These are phyloP conservation scores for Patella caerulea DNA, from an alignment of 2,888 invertebrate genomes.

Conservation along the genomic window DNA sequence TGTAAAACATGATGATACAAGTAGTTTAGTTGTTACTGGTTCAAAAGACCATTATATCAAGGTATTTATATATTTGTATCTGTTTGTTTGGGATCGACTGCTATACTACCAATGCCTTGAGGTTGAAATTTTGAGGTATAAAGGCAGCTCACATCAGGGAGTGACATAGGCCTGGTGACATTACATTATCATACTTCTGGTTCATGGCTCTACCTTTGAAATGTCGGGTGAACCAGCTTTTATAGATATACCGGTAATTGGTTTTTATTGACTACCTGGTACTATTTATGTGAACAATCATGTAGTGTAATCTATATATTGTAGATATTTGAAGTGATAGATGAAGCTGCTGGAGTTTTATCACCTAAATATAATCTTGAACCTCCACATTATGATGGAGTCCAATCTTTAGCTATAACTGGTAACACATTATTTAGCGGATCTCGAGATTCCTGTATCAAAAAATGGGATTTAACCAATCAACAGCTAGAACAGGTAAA, in stretches of 20 bases:
- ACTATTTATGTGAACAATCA: no score
- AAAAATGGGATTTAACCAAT: constrained; percentile 82
- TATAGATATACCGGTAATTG: no score
- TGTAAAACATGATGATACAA: constrained; percentile 73
- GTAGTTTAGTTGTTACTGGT: constrained; percentile 72
- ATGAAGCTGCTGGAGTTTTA: constrained; percentile 73
- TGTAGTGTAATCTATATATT: background rate
- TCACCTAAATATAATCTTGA: constrained; percentile 79
- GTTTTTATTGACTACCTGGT: no score
- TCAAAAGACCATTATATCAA: constrained; percentile 87
- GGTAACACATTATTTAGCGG: constrained; percentile 84
- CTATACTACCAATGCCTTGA: background rate
- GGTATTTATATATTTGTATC: constrained; percentile 65
- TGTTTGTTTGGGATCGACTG: background rate
- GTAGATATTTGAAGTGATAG: constrained; percentile 73
- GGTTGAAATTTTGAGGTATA: background rate
- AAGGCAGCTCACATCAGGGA: no score
- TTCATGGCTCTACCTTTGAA: no score
- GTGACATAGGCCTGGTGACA: no score
- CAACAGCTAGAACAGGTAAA: constrained; percentile 70
- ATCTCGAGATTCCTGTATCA: constrained; percentile 87
- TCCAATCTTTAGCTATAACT: constrained; percentile 82
- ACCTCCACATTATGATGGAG: constrained; percentile 92
- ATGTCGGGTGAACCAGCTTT: no score
- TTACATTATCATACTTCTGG: no score